Percentiles rank a stretch among this genome's conserved stretches.
phyloP scores from a whole-genome alignment of 2,113 vertebrate genomes.

The Aptenodytes patagonicus region DNA sequence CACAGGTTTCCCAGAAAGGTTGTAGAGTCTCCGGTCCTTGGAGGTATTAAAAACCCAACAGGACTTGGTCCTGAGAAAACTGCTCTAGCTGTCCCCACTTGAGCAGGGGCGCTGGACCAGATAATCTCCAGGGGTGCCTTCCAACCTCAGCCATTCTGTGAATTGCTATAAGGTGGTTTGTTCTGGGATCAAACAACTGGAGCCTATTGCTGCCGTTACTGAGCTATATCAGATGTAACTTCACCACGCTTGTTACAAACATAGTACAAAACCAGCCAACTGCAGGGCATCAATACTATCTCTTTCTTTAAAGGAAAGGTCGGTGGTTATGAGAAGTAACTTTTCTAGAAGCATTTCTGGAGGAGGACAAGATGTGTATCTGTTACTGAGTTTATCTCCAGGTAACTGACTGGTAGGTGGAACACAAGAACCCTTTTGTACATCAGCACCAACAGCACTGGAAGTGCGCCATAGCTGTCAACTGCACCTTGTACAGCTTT shows the following conservation, averaged over 20 bases:
- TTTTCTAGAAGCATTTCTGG: not conserved
- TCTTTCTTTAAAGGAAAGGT: not conserved
- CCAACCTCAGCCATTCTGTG: not conserved
- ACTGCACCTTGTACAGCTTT: not conserved
- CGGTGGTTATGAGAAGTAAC: not conserved
- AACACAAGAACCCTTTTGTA: not conserved
- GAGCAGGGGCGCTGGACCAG: not conserved
- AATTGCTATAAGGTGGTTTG: not conserved
- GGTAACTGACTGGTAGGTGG: not conserved
- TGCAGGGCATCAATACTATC: not conserved
- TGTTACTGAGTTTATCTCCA: not conserved
- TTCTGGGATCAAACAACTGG: not conserved
- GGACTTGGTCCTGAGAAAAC: not conserved
- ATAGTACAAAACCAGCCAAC: not conserved
- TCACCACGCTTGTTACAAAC: not conserved
- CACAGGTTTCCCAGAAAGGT: not conserved
- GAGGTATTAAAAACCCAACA: not conserved
- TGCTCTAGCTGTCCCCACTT: not conserved
- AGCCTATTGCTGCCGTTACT: not conserved
- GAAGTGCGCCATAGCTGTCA: fast-evolving
- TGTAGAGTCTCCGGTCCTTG: not conserved
- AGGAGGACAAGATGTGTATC: not conserved
- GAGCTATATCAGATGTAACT: not conserved
- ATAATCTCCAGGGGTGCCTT: not conserved
- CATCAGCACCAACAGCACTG: fast-evolving